phyloP scores from a whole-genome alignment of 2,888 invertebrate genomes.

The Tromatobia lineatoria region DNA sequence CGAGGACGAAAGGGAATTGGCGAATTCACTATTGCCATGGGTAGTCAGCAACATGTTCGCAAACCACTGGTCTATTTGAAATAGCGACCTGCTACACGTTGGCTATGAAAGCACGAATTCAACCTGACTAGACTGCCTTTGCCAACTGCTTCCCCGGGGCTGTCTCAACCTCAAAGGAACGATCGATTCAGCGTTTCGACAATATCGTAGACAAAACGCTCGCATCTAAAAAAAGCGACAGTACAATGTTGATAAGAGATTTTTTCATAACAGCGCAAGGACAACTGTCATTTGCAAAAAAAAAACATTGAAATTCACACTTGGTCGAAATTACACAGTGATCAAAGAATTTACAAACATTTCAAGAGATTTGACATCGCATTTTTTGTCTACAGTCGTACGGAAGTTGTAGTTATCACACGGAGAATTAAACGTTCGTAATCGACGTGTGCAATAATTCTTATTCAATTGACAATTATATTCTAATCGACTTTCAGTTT shows the following conservation, averaged over 20 bases:
- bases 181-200: constrained; percentile 7
- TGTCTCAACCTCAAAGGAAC: constrained; percentile 21
- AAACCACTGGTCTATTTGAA: constrained; percentile 15
- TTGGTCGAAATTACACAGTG: no score
- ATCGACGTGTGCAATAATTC: constrained; percentile 1
- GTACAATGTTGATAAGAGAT: neutral
- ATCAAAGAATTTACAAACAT: no score
- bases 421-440: neutral
- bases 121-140: constrained; percentile 25
- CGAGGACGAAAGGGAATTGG: constrained; percentile 5
- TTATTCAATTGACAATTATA: neutral
- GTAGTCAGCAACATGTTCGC: constrained; percentile 5
- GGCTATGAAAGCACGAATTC: constrained; percentile 15
- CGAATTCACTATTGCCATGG: constrained; percentile 15
- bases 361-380: no score
- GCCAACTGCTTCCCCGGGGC: constrained; percentile 7
- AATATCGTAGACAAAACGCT: neutral
- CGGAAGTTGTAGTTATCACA: neutral
- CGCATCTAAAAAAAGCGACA: neutral
- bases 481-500: neutral
- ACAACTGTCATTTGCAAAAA: neutral
- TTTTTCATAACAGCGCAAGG: no score
- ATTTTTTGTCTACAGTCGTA: no score
- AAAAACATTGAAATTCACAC: no score
- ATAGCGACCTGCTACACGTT: constrained; percentile 5